Conservation (phyloP, 1,140 invertebrate species). For the Aphaenogaster ashmeadi region DNA sequence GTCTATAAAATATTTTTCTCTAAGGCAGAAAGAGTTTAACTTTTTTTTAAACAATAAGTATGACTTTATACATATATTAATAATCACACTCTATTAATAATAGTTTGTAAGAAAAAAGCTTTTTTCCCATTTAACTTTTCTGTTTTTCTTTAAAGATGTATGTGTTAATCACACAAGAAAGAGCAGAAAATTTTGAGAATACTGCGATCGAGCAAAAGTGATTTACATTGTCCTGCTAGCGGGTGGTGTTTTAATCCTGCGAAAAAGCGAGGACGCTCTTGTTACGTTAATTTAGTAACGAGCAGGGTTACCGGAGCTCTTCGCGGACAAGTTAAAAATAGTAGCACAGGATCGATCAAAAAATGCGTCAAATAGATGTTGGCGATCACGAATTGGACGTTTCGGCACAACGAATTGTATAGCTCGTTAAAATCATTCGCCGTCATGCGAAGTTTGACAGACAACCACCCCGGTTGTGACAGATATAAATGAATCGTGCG, state of each 20-base stretch:
- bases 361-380: conserved; percentile 42
- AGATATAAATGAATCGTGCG: conserved; percentile 35
- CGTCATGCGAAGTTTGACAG: conserved; percentile 25
- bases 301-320: background rate
- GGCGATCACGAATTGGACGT: conserved; percentile 17
- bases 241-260: background rate
- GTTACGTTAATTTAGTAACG: conserved; percentile 57
- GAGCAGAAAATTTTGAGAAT: background rate
- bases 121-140: background rate
- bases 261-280: background rate
- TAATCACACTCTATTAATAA: background rate
- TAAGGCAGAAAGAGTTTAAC: background rate
- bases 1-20: background rate
- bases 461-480: conserved; percentile 20
- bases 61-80: background rate
- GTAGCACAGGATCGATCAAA: conserved; percentile 29
- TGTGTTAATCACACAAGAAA: background rate
- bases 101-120: background rate
- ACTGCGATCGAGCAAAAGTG: background rate
- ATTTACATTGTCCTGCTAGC: background rate
- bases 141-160: background rate
- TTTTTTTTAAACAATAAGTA: background rate
- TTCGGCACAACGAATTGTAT: conserved; percentile 6
- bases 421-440: conserved; percentile 57
- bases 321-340: conserved; percentile 27